phyloP scores from a whole-genome alignment of 2,797 vertebrate species.

The Malurus leucopterus region DNA sequence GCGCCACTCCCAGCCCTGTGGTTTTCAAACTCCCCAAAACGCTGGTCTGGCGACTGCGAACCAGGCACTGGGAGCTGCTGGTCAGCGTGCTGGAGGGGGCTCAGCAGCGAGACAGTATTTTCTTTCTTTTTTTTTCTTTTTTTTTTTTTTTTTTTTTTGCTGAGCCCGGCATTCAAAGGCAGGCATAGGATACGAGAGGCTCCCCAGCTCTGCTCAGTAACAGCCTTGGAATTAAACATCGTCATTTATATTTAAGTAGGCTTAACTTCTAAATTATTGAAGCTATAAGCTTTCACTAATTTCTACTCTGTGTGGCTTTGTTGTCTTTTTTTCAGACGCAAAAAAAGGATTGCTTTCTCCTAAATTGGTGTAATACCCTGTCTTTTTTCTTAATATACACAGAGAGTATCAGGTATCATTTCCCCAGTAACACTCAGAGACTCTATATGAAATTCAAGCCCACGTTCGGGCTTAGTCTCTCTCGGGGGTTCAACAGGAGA shows the following conservation, averaged over 20 bases:
- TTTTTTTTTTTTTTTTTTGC: constrained; percentile 16
- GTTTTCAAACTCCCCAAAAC: neutral
- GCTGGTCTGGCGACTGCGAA: neutral
- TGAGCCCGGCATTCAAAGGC: constrained; percentile 69
- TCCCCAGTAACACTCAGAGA: neutral
- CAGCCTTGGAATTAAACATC: constrained; percentile 63
- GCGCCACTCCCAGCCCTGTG: neutral
- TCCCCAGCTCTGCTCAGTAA: constrained; percentile 12
- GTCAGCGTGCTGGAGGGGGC: neutral
- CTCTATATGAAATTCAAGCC: constrained; percentile 37
- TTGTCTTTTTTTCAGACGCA: neutral
- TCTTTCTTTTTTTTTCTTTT: neutral
- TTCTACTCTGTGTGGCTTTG: constrained; percentile 6
- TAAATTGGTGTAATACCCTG: constrained; percentile 27
- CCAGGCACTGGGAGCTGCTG: neutral
- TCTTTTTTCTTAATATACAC: constrained; percentile 21
- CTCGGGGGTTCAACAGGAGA: neutral
- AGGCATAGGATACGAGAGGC: constrained; percentile 42
- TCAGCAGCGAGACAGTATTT: neutral
- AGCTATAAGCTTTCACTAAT: constrained; percentile 58
- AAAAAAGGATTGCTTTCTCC: constrained; percentile 8
- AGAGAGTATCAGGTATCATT: constrained; percentile 36
- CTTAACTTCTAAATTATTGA: constrained; percentile 65
- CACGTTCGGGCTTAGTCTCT: neutral
- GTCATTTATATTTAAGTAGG: constrained; percentile 67